phyloP scores from a whole-genome alignment of 1,140 invertebrate genomes.

The Teleogryllus occipitalis region DNA sequence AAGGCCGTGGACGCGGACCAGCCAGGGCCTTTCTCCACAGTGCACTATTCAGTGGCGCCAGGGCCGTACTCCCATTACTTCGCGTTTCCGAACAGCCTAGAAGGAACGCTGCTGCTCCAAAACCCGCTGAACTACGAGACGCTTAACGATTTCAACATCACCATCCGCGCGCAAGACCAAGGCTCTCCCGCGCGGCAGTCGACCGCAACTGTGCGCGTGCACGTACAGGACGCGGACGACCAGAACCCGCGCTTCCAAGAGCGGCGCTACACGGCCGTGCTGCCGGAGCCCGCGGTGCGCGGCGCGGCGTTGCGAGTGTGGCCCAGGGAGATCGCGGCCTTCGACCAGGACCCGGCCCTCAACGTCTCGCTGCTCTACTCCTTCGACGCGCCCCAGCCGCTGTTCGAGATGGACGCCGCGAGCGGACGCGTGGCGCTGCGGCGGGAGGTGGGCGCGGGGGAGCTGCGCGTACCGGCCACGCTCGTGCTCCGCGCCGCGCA shows the following conservation, averaged over 20 bases:
- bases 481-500: too few species aligned
- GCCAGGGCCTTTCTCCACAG: slow-evolving; percentile 78
- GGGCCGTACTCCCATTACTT: slow-evolving; percentile 74
- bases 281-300: slow-evolving; percentile 51
- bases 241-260: slow-evolving; percentile 76
- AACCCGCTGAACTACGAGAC: slow-evolving; percentile 78
- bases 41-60: slow-evolving; percentile 73
- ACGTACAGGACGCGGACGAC: slow-evolving; percentile 84
- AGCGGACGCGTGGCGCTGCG: too few species aligned
- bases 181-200: slow-evolving; percentile 66
- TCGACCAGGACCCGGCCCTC: too few species aligned
- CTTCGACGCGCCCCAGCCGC: too few species aligned
- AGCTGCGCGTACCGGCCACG: too few species aligned
- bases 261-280: slow-evolving; percentile 62
- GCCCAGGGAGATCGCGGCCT: too few species aligned
- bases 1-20: slow-evolving; percentile 77
- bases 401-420: too few species aligned
- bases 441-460: too few species aligned
- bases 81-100: slow-evolving; percentile 74
- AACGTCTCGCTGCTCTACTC: too few species aligned
- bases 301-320: too few species aligned
- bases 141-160: slow-evolving; percentile 68
- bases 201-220: slow-evolving; percentile 64
- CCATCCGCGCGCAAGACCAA: slow-evolving; percentile 71
- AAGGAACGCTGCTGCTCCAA: slow-evolving; percentile 71